Evolutionary conservation across 2,888 invertebrate genomes (phyloP).

Genomic region (Cephus pygmeus): DNA sequence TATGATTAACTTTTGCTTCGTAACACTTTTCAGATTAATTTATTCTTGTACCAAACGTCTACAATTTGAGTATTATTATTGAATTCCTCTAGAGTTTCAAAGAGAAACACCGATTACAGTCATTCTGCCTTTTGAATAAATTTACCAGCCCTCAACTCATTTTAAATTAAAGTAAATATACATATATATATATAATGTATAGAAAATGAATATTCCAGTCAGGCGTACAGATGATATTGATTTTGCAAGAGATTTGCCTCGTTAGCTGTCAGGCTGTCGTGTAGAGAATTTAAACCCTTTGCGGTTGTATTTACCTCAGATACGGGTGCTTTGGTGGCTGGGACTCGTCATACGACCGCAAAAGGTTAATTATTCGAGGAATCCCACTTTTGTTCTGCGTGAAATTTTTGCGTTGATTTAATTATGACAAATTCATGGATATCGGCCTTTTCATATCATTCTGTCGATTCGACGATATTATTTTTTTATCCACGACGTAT

Average conservation of each 20-base stretch:
- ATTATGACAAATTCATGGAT: neutral
- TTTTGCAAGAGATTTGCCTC: neutral
- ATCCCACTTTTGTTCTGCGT: neutral
- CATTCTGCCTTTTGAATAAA: neutral
- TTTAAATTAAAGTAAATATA: neutral
- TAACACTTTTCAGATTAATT: neutral
- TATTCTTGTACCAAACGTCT: neutral
- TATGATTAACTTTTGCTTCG: neutral
- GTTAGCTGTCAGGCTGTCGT: neutral
- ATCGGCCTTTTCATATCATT: neutral
- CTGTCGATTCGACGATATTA: neutral
- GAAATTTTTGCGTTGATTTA: neutral
- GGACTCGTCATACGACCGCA: too few species aligned
- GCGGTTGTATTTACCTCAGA: too few species aligned
- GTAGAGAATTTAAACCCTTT: neutral
- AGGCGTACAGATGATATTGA: neutral
- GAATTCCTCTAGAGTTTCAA: neutral
- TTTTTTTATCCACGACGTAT: neutral
- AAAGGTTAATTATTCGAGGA: neutral
- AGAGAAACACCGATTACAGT: neutral
- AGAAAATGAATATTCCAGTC: neutral
- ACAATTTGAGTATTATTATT: neutral
- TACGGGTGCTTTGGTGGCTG: too few species aligned
- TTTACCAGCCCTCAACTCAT: neutral
- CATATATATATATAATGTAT: too few species aligned